Percentiles rank a stretch among this genome's conserved stretches.
phyloP scores from a whole-genome alignment of 1,140 invertebrate species.

The Akabosia matsudoensis region DNA sequence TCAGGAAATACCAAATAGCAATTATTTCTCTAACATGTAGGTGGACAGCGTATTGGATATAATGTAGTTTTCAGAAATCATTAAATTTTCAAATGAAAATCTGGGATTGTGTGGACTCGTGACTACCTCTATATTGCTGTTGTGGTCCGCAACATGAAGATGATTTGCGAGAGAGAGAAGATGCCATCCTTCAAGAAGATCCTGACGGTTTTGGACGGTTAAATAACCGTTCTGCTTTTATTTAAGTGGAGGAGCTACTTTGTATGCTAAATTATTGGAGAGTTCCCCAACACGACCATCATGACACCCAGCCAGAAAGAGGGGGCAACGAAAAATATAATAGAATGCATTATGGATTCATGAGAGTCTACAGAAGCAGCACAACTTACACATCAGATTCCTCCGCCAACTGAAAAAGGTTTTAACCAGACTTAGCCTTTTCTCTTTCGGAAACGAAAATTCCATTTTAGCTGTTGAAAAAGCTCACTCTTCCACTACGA shows the following conservation, averaged over 20 bases:
- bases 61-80: too few relatives aligned
- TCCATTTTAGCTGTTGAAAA: conserved; percentile 8
- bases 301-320: neutral
- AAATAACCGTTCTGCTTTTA: neutral
- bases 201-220: too few relatives aligned
- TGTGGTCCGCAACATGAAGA: too few relatives aligned
- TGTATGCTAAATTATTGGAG: neutral
- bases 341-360: conserved; percentile 23
- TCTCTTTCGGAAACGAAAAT: neutral
- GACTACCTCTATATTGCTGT: too few relatives aligned
- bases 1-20: too few relatives aligned
- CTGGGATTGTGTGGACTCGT: too few relatives aligned
- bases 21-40: too few relatives aligned
- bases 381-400: conserved; percentile 9
- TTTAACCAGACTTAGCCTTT: neutral
- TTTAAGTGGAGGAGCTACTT: neutral
- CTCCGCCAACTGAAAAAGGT: neutral
- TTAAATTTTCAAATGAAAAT: too few relatives aligned
- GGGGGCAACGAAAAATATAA: neutral
- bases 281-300: neutral
- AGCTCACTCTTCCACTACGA: neutral
- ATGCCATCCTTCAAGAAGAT: too few relatives aligned
- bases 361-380: neutral
- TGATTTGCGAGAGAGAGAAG: too few relatives aligned
- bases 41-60: too few relatives aligned